Evolutionary conservation across 2,113 vertebrate species (phyloP).

Genomic region (Tupaia chinensis): DNA sequence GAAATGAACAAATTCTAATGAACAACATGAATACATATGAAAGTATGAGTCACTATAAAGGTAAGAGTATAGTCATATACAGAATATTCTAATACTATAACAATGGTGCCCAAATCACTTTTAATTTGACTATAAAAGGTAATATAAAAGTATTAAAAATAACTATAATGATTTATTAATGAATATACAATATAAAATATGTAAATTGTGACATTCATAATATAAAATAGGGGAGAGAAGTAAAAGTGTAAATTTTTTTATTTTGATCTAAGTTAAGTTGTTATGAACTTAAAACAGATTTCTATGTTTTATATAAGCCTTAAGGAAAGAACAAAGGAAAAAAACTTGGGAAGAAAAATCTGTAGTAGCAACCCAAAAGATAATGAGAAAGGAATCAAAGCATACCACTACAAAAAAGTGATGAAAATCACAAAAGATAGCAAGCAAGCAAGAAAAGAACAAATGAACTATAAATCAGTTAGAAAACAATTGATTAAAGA

Average conservation of each 20-base stretch:
- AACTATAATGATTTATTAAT: neutral
- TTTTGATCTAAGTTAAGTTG: too few relatives aligned
- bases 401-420: neutral
- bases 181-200: neutral
- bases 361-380: neutral
- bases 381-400: neutral
- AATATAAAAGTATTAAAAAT: neutral
- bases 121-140: neutral
- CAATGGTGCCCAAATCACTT: neutral
- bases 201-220: neutral
- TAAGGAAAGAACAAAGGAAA: neutral
- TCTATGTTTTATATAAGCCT: neutral
- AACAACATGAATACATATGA: neutral
- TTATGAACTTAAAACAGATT: too few relatives aligned
- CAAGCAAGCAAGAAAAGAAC: neutral
- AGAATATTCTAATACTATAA: neutral
- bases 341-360: neutral
- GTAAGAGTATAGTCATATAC: neutral
- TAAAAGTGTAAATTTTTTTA: neutral
- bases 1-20: neutral
- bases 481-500: neutral
- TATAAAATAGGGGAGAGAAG: neutral
- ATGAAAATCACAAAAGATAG: neutral
- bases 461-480: neutral
- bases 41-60: neutral